Base-by-base conservation (phyloP, 2,888 invertebrate species). In the Pterostichus madidus region DNA sequence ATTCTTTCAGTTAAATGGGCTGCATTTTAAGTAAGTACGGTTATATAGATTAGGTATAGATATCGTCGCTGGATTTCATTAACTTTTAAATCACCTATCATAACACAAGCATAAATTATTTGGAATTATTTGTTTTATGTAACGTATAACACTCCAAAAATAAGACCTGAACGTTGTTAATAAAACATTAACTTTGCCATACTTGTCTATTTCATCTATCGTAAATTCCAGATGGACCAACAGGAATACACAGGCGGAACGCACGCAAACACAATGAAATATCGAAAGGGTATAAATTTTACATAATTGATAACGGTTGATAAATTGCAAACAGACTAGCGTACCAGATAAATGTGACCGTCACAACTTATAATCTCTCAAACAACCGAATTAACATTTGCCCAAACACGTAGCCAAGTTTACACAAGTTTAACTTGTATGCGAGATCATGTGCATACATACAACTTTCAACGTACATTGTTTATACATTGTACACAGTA, bases 371-470 rank as follows among this genome's bases (percentile, higher is more conserved):
- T 77, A 83, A 83, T 82, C 81, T 75, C 76, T 76, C 82, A 61
- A 83, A 73, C 81, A 76, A 77, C 81, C 75, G 61, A 76, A 83
- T 83, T 83, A 75, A 81, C 81, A 81, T 81, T 73, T 73, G 81
- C 80, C 56, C 15, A 52, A 71, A 80, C 80, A 80, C 80, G 80
- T 80, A 80, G 53, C 39, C 71, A 73, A 73, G 81, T 81, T 81
- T 81, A 81, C 81, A 75, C 81, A 81, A 81, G 81, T 81, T 46
- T 75, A 81, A 81, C 75, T 59, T 81, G 81, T 81, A 81, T 81
- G 81, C 81, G 81, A 59, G 71, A 81, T 56, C 81, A 75, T 81
- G 81, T 75, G 81, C 75, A 61, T 68, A 78, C 59, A 80, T 61
- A 71, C 52, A 71, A 68, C 80, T 68, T 80, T 46, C 73, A 56